phyloP scores from a whole-genome alignment of 92 coral and sea anemone species.

The Parazoanthus swiftii region DNA sequence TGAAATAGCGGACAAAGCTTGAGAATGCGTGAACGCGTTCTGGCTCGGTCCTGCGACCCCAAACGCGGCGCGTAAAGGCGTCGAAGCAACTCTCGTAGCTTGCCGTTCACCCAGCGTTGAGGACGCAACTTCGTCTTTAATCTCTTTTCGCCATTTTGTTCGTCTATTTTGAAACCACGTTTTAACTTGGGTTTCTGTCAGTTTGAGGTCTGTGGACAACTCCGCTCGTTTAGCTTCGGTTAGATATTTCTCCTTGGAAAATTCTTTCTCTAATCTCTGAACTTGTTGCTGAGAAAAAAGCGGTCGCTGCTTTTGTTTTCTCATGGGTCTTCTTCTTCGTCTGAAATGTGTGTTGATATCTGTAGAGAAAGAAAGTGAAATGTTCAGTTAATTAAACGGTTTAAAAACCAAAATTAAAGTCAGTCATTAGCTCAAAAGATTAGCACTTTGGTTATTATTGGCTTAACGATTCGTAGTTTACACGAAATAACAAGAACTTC shows the following conservation, averaged over 20 bases:
- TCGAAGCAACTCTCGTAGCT: conserved; percentile 1
- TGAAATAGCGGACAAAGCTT: conserved; percentile 31
- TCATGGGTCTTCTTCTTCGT: conserved; percentile 51
- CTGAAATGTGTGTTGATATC: conserved; percentile 45
- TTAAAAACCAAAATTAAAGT: background rate
- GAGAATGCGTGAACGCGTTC: conserved; percentile 25
- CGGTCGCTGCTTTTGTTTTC: conserved; percentile 57
- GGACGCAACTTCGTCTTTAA: conserved; percentile 48
- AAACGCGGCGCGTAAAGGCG: conserved; percentile 2
- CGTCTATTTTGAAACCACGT: conserved; percentile 67
- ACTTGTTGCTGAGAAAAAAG: conserved; percentile 59
- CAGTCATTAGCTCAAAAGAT: background rate
- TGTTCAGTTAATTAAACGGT: background rate
- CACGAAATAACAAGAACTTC: background rate
- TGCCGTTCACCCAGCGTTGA: conserved; percentile 40
- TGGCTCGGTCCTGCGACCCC: conserved; percentile 7
- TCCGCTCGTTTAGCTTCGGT: conserved; percentile 55
- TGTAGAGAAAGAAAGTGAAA: background rate
- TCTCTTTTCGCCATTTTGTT: conserved; percentile 62
- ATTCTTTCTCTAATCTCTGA: conserved; percentile 60
- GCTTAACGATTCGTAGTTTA: background rate
- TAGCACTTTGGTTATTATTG: background rate
- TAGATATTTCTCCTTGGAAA: conserved; percentile 48
- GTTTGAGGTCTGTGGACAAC: conserved; percentile 53
- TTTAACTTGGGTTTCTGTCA: conserved; percentile 63